These are phyloP conservation scores for Matsumurasca onukii DNA, from an alignment of 1,140 invertebrate species.

Conservation along the genomic window DNA sequence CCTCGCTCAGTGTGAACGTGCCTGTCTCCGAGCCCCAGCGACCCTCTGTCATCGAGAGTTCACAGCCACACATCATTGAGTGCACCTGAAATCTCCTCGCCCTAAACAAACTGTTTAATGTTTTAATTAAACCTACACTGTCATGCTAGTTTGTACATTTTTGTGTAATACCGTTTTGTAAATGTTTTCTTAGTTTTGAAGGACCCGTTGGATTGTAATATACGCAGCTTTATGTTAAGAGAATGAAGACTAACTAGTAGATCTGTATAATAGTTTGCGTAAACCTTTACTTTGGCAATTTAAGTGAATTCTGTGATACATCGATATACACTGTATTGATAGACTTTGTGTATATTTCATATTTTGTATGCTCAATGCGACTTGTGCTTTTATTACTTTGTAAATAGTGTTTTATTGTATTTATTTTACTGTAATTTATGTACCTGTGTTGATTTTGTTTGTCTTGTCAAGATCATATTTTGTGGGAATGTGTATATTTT, in stretches of 20 bases:
- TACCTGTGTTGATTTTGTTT: constrained; percentile 19
- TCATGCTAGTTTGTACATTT: constrained; percentile 7
- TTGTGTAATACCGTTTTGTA: constrained; percentile 5
- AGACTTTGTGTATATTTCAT: constrained; percentile 9
- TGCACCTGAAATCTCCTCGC: constrained; percentile 65
- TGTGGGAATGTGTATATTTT: constrained; percentile 1
- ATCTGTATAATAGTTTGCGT: constrained; percentile 10
- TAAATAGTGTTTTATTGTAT: constrained; percentile 27
- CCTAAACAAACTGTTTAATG: constrained; percentile 15
- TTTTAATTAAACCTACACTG: constrained; percentile 20
- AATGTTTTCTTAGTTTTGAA: not conserved
- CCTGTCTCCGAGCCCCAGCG: constrained; percentile 62
- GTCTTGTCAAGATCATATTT: constrained; percentile 17
- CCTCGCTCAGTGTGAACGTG: constrained; percentile 10
- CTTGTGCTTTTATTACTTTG: constrained; percentile 16
- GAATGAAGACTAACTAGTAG: constrained; percentile 26
- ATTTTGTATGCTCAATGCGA: constrained; percentile 19
- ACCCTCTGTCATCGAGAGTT: constrained; percentile 79
- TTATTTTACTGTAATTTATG: constrained; percentile 24
- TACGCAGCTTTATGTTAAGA: constrained; percentile 23
- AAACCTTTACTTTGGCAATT: constrained; percentile 22
- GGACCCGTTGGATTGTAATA: not conserved
- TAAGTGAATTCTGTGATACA: constrained; percentile 30
- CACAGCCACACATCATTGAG: constrained; percentile 82
- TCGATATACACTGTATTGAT: constrained; percentile 19